A percentile compares a stretch with the other conserved stretches of the same genome.
Evolutionary conservation across 2,888 invertebrate species (phyloP).

Genomic region (Synanthedon myopaeformis): DNA sequence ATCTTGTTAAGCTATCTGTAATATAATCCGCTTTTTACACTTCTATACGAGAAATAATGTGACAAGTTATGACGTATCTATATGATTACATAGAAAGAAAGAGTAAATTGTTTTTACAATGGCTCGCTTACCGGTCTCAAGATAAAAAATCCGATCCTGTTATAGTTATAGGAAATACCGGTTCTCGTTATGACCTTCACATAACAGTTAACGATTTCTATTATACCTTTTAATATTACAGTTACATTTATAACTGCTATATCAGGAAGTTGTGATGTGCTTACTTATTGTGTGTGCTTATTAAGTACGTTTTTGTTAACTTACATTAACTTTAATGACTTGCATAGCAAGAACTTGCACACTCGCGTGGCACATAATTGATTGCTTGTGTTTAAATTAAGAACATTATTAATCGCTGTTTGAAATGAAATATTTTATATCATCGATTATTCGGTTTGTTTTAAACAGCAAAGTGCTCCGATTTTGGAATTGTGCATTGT

Average conservation of each 20-base stretch:
- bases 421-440: too few relatives aligned
- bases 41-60: too few relatives aligned
- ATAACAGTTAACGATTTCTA: slow-evolving; percentile 14
- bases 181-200: slow-evolving; percentile 40
- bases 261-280: slow-evolving; percentile 1
- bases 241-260: slow-evolving; percentile 1
- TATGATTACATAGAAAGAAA: slow-evolving; percentile 4
- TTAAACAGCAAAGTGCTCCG: too few relatives aligned
- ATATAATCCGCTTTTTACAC: too few relatives aligned
- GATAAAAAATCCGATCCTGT: slow-evolving; percentile 35
- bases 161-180: slow-evolving; percentile 24
- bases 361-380: neutral
- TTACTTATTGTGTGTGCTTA: slow-evolving; percentile 1
- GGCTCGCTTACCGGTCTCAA: slow-evolving; percentile 14
- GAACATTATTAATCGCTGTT: too few relatives aligned
- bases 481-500: too few relatives aligned
- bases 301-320: neutral
- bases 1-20: too few relatives aligned
- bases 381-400: neutral
- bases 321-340: neutral
- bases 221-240: slow-evolving; percentile 12
- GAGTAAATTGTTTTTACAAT: slow-evolving; percentile 33
- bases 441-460: too few relatives aligned
- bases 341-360: neutral
- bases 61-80: slow-evolving; percentile 1